Evolutionary conservation across 2,113 vertebrate species (phyloP), one percentile per base, ranked within the genome.

Genomic region (Prunella fulvescens): DNA sequence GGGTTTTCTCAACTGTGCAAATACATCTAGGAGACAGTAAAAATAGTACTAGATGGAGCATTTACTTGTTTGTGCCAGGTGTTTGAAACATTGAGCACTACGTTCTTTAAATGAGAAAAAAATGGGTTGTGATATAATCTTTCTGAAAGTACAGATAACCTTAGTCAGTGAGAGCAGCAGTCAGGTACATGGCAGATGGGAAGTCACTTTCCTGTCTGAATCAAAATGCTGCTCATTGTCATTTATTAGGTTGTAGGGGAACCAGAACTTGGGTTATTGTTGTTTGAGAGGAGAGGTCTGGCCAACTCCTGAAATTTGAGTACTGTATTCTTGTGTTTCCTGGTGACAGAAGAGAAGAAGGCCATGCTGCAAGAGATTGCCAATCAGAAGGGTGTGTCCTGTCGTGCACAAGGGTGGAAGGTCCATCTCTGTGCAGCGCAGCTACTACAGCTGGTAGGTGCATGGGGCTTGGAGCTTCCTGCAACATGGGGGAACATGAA

Each of bases 401-500:
- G 99, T 90, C 98, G 99, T 82, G 99, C 99, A 17, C 99, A 99
- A 95, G 99, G 99, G 74, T 99, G 99, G 99, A 99, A 99, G 92
- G 99, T 99, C 53, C 99, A 99, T 97, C 98, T 99, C 84, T 99
- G 99, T 93, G 99, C 99, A 1, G 99, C 99, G 20, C 99, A 99
- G 95, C 98, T 99, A 31, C 97, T 99, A 17, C 99, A 99, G 96
- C 91, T 99, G 99, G 99, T 99, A 97, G 98, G 99, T 98, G 57
- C 53, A 74, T 0, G 47, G 72, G 16, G 39, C 62, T 60, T 51
- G 28, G 53, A 28, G 83, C 91, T 66, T 65, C 54, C 61, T 77
- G 44, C 19, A 10, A 13, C 53, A 1, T 2, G 81, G 84, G 92
- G 93, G 40, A 51, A 40, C 44, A 11, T 0, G 1, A 45, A 54